Percentiles rank a stretch among this genome's conserved stretches.
Conservation (phyloP, 2,113 vertebrate genomes). For the Carlito syrichta region DNA sequence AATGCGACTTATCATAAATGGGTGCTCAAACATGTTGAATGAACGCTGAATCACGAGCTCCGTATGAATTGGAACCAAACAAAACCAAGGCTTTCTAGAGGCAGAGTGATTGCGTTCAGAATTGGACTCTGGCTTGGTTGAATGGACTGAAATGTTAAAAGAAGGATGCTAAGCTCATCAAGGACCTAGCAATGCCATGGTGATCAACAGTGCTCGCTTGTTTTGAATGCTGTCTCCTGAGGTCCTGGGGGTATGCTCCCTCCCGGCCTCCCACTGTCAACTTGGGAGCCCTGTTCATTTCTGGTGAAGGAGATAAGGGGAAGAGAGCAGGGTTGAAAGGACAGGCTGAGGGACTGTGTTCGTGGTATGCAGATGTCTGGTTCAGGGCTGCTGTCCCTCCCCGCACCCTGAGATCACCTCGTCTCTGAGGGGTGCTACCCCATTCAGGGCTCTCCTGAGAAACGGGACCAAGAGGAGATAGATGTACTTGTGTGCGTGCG, state of each 20-base stretch:
- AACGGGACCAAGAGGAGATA: background rate
- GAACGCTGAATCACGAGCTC: background rate
- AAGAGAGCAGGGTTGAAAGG: background rate
- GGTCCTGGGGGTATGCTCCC: background rate
- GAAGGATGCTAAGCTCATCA: background rate
- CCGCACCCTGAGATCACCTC: background rate
- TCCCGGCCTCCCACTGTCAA: background rate
- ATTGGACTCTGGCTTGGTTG: background rate
- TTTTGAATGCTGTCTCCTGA: background rate
- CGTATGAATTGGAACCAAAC: background rate
- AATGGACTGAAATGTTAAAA: background rate
- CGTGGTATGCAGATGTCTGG: background rate
- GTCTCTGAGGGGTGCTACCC: background rate
- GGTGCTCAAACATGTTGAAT: background rate
- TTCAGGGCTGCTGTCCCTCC: background rate
- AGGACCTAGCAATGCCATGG: background rate
- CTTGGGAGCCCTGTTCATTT: background rate
- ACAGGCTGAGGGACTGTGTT: accelerated
- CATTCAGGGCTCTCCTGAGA: background rate
- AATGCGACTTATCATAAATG: background rate
- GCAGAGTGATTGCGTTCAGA: background rate
- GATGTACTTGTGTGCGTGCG: background rate
- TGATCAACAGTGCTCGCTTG: background rate
- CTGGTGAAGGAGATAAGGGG: background rate
- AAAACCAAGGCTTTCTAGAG: background rate